phyloP scores from a whole-genome alignment of 2,113 vertebrate species.

The Neogale vison region DNA sequence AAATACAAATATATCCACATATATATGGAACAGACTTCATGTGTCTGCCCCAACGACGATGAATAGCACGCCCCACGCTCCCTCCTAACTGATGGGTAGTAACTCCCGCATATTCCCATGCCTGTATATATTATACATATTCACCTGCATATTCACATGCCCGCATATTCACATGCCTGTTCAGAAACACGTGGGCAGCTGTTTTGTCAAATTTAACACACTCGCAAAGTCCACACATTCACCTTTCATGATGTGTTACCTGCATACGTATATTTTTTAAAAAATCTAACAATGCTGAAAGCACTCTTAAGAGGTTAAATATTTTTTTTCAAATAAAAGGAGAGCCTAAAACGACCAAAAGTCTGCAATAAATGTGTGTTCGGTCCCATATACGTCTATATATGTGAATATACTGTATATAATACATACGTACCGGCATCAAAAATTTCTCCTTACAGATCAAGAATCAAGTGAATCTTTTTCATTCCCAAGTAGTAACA shows the following conservation, averaged over 20 bases:
- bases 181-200: neutral
- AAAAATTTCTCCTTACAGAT: neutral
- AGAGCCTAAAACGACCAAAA: neutral
- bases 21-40: neutral
- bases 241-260: neutral
- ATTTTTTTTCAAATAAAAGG: neutral
- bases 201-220: accelerated
- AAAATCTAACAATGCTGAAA: neutral
- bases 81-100: neutral
- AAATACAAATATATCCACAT: neutral
- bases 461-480: neutral
- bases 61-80: accelerated
- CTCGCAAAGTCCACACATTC: neutral
- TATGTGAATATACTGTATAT: too few species aligned
- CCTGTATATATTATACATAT: neutral
- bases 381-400: too few species aligned
- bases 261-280: accelerated
- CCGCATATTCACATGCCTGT: neutral
- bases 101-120: accelerated
- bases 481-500: neutral
- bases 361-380: neutral
- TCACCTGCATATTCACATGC: too few species aligned
- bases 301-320: neutral
- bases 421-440: neutral
- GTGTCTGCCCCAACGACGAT: neutral